Percentiles rank a stretch among this genome's conserved stretches.
Conservation (phyloP, 1,140 invertebrate species). For the Drosophila sulfurigaster region DNA sequence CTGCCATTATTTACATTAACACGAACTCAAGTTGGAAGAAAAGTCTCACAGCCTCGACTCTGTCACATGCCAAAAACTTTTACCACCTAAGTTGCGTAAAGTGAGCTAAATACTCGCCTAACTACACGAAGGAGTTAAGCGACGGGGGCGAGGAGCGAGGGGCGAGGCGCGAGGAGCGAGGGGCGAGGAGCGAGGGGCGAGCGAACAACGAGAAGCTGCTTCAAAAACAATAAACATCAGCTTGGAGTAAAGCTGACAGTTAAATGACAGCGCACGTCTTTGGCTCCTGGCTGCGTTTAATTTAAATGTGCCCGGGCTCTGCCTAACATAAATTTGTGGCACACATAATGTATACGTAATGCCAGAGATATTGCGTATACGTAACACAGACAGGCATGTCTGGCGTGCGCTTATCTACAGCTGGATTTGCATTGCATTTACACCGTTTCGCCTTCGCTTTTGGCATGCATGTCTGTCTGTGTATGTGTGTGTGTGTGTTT, state of each 20-base stretch:
- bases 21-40: constrained; percentile 15
- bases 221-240: constrained; percentile 69
- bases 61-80: constrained; percentile 70
- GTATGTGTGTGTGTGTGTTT: constrained; percentile 20
- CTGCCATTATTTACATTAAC: constrained; percentile 50
- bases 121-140: constrained; percentile 9
- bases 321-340: constrained; percentile 33
- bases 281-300: constrained; percentile 6
- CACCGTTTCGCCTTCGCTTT: constrained; percentile 24
- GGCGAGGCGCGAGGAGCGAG: neutral
- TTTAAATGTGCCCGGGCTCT: constrained; percentile 35
- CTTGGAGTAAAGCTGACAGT: constrained; percentile 57
- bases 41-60: constrained; percentile 15
- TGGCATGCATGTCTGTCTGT: neutral
- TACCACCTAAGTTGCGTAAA: constrained; percentile 21
- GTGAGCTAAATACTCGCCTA: constrained; percentile 63
- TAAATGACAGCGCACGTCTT: constrained; percentile 58
- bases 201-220: neutral
- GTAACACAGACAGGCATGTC: constrained; percentile 23
- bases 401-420: constrained; percentile 44
- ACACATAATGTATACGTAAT: constrained; percentile 42
- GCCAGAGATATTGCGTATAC: constrained; percentile 46
- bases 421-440: constrained; percentile 58
- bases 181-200: no score
- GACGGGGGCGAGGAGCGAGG: neutral